Base-by-base conservation (phyloP, 2,888 invertebrate genomes). In the Conomelus anceps region DNA sequence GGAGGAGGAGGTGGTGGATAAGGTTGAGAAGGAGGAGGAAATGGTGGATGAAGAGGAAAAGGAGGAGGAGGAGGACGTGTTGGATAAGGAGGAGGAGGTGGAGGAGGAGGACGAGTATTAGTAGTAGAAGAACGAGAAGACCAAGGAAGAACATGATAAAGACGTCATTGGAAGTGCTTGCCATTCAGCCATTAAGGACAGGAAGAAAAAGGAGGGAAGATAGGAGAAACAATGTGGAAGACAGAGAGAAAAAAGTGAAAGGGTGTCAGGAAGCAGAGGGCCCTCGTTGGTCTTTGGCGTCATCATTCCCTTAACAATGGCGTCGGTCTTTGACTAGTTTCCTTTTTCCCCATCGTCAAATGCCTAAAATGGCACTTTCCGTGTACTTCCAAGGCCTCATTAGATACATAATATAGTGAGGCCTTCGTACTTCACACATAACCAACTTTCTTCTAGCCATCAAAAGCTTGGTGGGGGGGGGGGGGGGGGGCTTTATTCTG, bases 161-260 rank as follows among this genome's bases (percentile, higher is more conserved):
- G 26, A 26, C 11, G 26, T 7, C 6, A 11, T 7, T 7, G 11
- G 6, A 26, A 26, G 26, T 26, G 26, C 6, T 4, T 4, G 26
- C 17, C 13, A 34, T 1, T 20, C 4, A 63, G n/a, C 63, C 20
- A 34, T 34, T 11, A 34, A 34, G 34, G 17, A 9, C 13, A 90
- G 90, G 90, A 91, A 11, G 85, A 34, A 17, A 84, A 88, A 26
- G 22, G 29, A 86, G 88, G 86, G 89, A 22, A 86, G 63, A 86
- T 23, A 26, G 89, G 84, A 85, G 84, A 89, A 22, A 89, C 24
- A 63, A n/a, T 24, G 89, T 34, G 85, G 89, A 34, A 89, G 87
- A 26, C 34, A 84, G 1, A n/a, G 63, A n/a, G 22, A 86, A 85
- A 86, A 24, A 26, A 90, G 84, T 84, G 84, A 89, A 22, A 89